These are phyloP conservation scores for Drosophila sp. DNA, from an alignment of 1,140 invertebrate species.

Conservation along the genomic window DNA sequence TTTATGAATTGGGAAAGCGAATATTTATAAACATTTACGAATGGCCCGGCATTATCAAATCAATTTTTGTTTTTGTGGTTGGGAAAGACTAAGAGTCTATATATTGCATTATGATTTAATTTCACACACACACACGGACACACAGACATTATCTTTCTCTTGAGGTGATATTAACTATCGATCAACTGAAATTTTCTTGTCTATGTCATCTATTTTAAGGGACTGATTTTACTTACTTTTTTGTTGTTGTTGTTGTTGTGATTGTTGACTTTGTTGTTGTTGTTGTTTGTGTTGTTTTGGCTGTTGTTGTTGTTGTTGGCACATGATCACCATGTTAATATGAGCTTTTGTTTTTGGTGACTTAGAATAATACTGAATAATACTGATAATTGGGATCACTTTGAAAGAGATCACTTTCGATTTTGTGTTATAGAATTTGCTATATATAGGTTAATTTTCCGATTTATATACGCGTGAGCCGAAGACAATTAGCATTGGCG, in stretches of 20 bases:
- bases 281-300: not conserved
- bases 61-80: no score
- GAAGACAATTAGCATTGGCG: slow-evolving; percentile 73
- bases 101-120: slow-evolving; percentile 40
- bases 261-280: slow-evolving; percentile 31
- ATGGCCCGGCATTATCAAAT: slow-evolving; percentile 6
- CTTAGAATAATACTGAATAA: slow-evolving; percentile 10
- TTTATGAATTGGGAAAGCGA: slow-evolving; percentile 27
- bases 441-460: slow-evolving; percentile 21
- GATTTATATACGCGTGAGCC: slow-evolving; percentile 31
- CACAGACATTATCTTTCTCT: no score
- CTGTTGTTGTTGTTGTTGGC: slow-evolving; percentile 9
- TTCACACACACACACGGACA: not conserved
- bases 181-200: no score
- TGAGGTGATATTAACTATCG: no score
- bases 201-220: not conserved
- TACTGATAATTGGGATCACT: not conserved
- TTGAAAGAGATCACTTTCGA: not conserved
- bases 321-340: not conserved
- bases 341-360: not conserved
- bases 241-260: slow-evolving; percentile 17
- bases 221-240: slow-evolving; percentile 53
- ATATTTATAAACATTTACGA: slow-evolving; percentile 52
- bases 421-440: not conserved
- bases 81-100: slow-evolving; percentile 10